Percentiles rank a stretch among this genome's conserved stretches.
phyloP scores from a whole-genome alignment of 2,113 vertebrate genomes.

The Rutilus rutilus region DNA sequence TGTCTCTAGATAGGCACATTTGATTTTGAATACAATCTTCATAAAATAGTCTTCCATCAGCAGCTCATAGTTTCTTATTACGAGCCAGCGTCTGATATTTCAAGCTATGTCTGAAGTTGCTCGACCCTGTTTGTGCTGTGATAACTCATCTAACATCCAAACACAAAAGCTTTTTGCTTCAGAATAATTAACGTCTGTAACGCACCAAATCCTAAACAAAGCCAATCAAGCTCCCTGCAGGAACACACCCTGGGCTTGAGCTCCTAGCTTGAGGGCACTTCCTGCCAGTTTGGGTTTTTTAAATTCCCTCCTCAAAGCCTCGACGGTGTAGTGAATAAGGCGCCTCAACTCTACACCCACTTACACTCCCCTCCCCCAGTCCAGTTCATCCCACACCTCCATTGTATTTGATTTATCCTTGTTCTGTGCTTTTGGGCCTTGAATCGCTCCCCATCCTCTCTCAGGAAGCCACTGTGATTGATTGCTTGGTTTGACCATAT shows the following conservation, averaged over 20 bases:
- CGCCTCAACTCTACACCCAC: neutral
- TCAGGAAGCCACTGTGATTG: constrained; percentile 70
- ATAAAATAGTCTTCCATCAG: neutral
- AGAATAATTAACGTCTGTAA: neutral
- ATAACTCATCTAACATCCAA: neutral
- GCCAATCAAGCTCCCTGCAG: neutral
- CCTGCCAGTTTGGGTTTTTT: constrained; percentile 1
- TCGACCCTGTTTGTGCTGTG: neutral
- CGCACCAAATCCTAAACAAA: neutral
- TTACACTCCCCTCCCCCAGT: constrained; percentile 7
- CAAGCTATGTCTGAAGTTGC: neutral
- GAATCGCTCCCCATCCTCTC: constrained; percentile 47
- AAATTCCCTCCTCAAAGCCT: neutral
- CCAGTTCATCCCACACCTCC: constrained; percentile 35
- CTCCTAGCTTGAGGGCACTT: constrained; percentile 2
- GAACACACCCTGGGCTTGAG: neutral
- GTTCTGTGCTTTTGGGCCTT: constrained; percentile 55
- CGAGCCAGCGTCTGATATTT: neutral
- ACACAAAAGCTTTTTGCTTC: neutral
- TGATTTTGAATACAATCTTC: neutral
- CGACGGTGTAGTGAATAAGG: neutral
- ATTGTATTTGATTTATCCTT: constrained; percentile 36
- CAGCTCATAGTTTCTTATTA: neutral
- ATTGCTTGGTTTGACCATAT: constrained; percentile 64
- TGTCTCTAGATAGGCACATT: neutral